Base-by-base conservation (phyloP, 1,140 invertebrate genomes). In the Eriocheir sinensis region DNA sequence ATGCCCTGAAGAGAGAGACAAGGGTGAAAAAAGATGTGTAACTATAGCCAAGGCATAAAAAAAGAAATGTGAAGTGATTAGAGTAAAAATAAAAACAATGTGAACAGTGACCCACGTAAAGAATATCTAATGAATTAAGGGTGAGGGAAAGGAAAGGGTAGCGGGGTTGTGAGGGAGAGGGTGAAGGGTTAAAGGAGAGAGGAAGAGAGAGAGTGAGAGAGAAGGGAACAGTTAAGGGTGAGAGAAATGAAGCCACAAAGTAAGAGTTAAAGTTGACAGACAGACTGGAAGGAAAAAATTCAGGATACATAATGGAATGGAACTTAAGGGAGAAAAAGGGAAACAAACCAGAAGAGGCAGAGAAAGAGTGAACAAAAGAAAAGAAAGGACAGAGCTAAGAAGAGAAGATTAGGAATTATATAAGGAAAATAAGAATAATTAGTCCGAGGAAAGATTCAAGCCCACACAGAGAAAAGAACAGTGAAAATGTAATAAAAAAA, bases 161-260 rank as follows among this genome's bases (percentile, higher is more conserved):
- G 21, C 4, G 60, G 27, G 53, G 21, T 9, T 21, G 53, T 15
- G 53, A 21, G 21, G 3, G 53, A 72, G 53, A 21, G 53, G 27
- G 60, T n/a, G 27, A 72, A 72, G 60, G 48, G 48, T 53, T 53
- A 53, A 53, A 53, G 48, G 60, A 21, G 60, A 72, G 60, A 72
- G 60, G n/a, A 53, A 53, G 12, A 53, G 9, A 9, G 8, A 53
- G 21, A 12, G 48, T 53, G 89, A 94, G 88, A 94, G 89, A 32
- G 38, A 95, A 94, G 95, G 95, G 41, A 12, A 21, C 0, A 34
- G n/a, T 40, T 9, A 32, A 6, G 44, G 9, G 3, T 93, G 21
- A 30, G 53, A 38, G 44, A 72, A 21, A 79, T 41, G 41, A 41
- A n/a, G n/a, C n/a, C n/a, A n/a, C n/a, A n/a, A n/a, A n/a, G n/a